Evolutionary conservation across 1,140 invertebrate species (phyloP).

Genomic region (Aporrectodea caliginosa): DNA sequence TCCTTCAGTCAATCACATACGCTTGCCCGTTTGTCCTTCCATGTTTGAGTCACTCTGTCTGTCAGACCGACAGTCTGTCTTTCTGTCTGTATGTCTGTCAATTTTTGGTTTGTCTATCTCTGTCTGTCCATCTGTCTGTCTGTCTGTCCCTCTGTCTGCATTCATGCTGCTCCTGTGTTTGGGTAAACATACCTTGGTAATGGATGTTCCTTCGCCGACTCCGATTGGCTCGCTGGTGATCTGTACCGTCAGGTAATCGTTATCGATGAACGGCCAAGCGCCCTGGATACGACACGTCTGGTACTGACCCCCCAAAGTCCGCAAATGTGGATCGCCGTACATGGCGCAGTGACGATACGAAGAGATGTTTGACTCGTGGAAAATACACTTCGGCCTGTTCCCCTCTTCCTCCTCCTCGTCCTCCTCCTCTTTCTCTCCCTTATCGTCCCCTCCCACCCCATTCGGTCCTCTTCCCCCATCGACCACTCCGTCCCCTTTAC

Average conservation of each 20-base stretch:
- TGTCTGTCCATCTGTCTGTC: too few species aligned
- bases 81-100: too few species aligned
- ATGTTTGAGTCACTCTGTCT: too few species aligned
- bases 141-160: too few species aligned
- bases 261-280: constrained; percentile 64
- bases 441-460: too few species aligned
- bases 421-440: not conserved
- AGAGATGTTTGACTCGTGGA: constrained; percentile 16
- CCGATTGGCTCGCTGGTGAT: constrained; percentile 60
- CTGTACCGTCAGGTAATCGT: constrained; percentile 62
- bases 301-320: constrained; percentile 59
- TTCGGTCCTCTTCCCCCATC: constrained; percentile 32
- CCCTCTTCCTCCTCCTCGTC: not conserved
- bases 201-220: constrained; percentile 39
- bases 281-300: constrained; percentile 62
- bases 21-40: too few species aligned
- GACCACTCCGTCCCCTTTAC: constrained; percentile 34
- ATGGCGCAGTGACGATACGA: constrained; percentile 58
- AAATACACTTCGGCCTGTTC: not conserved
- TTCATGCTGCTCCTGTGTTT: too few species aligned
- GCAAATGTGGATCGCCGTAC: constrained; percentile 64
- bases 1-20: too few species aligned
- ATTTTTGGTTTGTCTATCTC: too few species aligned
- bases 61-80: too few species aligned
- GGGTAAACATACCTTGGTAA: not conserved